Conservation (phyloP, 2,797 vertebrate genomes). For the Urocyon cinereoargenteus region DNA sequence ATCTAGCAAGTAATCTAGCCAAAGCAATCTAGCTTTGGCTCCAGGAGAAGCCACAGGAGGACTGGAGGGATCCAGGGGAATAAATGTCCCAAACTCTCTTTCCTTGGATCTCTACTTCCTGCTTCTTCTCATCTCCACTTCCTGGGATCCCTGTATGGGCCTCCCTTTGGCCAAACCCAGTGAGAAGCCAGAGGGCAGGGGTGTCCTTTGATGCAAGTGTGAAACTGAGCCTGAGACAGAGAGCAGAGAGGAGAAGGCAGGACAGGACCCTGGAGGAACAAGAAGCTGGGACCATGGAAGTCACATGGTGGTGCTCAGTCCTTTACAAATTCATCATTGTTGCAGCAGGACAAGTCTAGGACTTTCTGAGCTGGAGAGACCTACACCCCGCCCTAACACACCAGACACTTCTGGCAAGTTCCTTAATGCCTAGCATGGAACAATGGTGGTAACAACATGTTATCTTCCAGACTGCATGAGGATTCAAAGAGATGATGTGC, state of each 20-base stretch:
- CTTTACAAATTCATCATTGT: neutral
- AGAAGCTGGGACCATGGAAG: neutral
- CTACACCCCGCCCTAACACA: neutral
- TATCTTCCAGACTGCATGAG: no score
- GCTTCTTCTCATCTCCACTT: neutral
- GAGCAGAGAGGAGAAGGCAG: neutral
- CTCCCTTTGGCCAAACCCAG: neutral
- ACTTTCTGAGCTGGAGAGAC: neutral
- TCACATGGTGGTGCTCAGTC: neutral
- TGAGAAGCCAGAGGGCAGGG: neutral
- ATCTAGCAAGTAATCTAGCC: no score
- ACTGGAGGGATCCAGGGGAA: no score
- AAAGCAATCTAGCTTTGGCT: neutral
- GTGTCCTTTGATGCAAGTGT: neutral
- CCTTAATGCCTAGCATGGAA: neutral
- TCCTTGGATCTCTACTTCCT: neutral
- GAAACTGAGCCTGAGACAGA: neutral
- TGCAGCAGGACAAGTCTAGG: accelerated
- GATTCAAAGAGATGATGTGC: neutral
- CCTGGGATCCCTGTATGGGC: neutral
- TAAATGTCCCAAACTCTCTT: accelerated
- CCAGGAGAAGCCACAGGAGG: neutral
- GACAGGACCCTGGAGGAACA: neutral
- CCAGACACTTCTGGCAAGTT: neutral
- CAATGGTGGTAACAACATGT: neutral